Conservation (phyloP, 2,888 invertebrate species). For the Leucophora obtusa region DNA sequence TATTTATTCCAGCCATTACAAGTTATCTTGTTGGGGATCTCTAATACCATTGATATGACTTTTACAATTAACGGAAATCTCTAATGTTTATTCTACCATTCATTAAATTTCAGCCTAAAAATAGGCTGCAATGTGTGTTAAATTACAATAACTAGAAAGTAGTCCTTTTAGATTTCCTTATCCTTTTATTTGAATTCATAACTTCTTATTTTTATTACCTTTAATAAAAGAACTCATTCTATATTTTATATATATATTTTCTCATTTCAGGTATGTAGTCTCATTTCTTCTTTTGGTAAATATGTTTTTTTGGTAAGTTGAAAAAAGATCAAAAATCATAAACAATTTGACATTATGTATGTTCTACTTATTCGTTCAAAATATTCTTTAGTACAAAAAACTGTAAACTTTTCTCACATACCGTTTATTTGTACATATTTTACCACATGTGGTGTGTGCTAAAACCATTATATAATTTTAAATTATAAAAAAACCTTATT, state of each 20-base stretch:
- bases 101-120: too few species aligned
- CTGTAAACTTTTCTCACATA: background rate
- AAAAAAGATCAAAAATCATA: background rate
- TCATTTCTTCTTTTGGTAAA: background rate
- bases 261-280: conserved; percentile 26
- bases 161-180: too few species aligned
- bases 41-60: too few species aligned
- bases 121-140: too few species aligned
- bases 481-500: background rate
- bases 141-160: too few species aligned
- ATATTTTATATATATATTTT: background rate
- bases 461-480: conserved; percentile 26
- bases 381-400: background rate
- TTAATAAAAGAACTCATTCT: background rate
- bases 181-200: background rate
- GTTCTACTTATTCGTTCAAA: background rate
- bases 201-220: conserved; percentile 1
- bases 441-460: conserved; percentile 33
- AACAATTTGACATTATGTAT: background rate
- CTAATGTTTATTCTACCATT: too few species aligned
- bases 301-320: background rate
- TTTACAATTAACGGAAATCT: too few species aligned
- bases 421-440: background rate
- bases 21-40: too few species aligned
- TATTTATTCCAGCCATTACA: too few species aligned